Conservation (phyloP, 2,113 vertebrate genomes). For the Oncorhynchus keta region DNA sequence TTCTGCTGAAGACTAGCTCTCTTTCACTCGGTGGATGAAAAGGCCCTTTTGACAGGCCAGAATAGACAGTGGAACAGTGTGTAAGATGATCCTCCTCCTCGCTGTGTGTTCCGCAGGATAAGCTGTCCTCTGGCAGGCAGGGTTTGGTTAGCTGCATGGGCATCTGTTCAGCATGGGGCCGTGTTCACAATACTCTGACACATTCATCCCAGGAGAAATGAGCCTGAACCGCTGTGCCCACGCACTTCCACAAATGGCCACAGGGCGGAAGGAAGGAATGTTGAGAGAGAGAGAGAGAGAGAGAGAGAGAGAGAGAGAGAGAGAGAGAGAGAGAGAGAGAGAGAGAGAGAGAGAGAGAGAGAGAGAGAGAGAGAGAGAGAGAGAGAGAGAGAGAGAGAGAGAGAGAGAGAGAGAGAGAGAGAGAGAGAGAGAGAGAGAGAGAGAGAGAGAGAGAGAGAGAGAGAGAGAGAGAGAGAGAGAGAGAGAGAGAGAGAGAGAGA, state of each 20-base stretch:
- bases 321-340: too few relatives aligned
- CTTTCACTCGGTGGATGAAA: constrained; percentile 1
- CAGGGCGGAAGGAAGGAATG: constrained; percentile 43
- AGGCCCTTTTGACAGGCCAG: constrained; percentile 21
- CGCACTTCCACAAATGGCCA: constrained; percentile 43
- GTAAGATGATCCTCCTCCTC: constrained; percentile 46
- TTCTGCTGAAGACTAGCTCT: constrained; percentile 3
- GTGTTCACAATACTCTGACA: constrained; percentile 37
- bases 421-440: not conserved
- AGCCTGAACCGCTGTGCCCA: constrained; percentile 16
- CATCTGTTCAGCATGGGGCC: constrained; percentile 50
- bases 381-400: not conserved
- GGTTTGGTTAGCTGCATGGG: constrained; percentile 30
- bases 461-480: not conserved
- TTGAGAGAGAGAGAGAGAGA: not conserved
- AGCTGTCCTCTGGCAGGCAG: constrained; percentile 45
- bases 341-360: not conserved
- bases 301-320: not conserved
- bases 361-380: not conserved
- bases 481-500: not conserved
- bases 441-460: not conserved
- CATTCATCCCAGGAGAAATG: constrained; percentile 35
- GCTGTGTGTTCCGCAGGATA: constrained; percentile 49
- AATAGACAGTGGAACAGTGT: constrained; percentile 43
- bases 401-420: not conserved